Evolutionary conservation across 2,113 vertebrate species (phyloP).

Genomic region (Mohoua ochrocephala): DNA sequence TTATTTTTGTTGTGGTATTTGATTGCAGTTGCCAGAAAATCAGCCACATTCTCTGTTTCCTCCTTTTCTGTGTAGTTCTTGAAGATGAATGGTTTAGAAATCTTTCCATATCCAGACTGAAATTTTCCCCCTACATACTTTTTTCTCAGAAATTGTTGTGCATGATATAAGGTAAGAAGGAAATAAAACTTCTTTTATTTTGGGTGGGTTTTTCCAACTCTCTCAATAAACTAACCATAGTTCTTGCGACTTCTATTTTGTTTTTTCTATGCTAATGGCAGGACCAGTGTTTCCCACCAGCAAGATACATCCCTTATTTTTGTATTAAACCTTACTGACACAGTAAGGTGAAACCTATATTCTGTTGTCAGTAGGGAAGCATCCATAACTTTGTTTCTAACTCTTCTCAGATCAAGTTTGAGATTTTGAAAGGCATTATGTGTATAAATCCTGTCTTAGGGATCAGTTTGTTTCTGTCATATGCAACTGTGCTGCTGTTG

Average conservation of each 20-base stretch:
- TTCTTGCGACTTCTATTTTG: not conserved
- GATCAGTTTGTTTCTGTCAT: not conserved
- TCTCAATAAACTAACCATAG: not conserved
- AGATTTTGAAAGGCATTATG: not conserved
- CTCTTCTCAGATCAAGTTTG: not conserved
- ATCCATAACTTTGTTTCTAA: not conserved
- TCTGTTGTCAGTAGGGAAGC: not conserved
- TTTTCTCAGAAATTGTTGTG: not conserved
- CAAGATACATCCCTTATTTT: not conserved
- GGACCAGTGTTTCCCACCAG: not conserved
- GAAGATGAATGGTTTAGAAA: not conserved
- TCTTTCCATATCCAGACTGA: not conserved
- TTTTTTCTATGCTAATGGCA: not conserved
- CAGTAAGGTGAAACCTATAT: not conserved
- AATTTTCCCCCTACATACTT: not conserved
- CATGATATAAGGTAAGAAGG: not conserved
- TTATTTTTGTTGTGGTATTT: not conserved
- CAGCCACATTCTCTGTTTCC: not conserved
- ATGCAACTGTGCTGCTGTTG: not conserved
- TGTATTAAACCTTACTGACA: not conserved
- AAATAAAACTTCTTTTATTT: not conserved
- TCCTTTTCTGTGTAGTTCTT: not conserved
- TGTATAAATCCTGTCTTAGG: not conserved
- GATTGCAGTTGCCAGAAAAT: not conserved
- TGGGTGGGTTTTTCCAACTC: rapidly evolving